These are phyloP conservation scores for Pollenia labialis DNA, from an alignment of 2,888 invertebrate species.

Conservation along the genomic window DNA sequence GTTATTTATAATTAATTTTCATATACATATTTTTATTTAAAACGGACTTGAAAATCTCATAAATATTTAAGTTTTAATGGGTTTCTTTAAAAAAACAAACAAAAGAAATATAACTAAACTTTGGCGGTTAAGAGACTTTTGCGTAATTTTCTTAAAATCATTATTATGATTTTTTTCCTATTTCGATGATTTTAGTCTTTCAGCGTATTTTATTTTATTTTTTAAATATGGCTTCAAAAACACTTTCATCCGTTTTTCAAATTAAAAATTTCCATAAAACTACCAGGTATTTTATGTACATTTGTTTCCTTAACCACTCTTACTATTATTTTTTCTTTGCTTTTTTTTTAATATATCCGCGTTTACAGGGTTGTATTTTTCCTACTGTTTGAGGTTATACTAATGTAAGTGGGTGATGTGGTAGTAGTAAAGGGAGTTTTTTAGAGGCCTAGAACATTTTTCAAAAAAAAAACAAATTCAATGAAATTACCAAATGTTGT, in stretches of 20 bases:
- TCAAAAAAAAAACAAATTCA: no score
- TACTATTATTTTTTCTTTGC: constrained; percentile 2
- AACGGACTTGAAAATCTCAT: constrained; percentile 23
- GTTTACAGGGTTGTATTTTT: constrained; percentile 7
- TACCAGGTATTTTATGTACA: constrained; percentile 25
- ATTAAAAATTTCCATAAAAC: constrained; percentile 80
- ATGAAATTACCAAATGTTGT: no score
- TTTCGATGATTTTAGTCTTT: constrained; percentile 30
- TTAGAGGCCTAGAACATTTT: constrained; percentile 8
- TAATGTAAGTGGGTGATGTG: neutral
- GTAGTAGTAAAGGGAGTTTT: neutral
- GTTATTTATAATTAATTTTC: neutral
- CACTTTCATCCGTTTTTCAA: constrained; percentile 85
- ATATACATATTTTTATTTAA: neutral
- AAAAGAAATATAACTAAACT: constrained; percentile 22
- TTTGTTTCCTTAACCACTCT: constrained; percentile 16
- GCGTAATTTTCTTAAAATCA: constrained; percentile 55
- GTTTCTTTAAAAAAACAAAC: neutral
- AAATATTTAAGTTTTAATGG: constrained; percentile 39
- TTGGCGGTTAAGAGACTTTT: constrained; percentile 23
- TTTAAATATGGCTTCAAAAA: constrained; percentile 83
- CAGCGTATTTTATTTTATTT: constrained; percentile 35
- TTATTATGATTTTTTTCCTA: constrained; percentile 24
- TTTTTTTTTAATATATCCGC: constrained; percentile 22
- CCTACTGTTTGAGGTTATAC: neutral